Conservation (phyloP, 2,113 vertebrate species). For the Ptyas mucosa region DNA sequence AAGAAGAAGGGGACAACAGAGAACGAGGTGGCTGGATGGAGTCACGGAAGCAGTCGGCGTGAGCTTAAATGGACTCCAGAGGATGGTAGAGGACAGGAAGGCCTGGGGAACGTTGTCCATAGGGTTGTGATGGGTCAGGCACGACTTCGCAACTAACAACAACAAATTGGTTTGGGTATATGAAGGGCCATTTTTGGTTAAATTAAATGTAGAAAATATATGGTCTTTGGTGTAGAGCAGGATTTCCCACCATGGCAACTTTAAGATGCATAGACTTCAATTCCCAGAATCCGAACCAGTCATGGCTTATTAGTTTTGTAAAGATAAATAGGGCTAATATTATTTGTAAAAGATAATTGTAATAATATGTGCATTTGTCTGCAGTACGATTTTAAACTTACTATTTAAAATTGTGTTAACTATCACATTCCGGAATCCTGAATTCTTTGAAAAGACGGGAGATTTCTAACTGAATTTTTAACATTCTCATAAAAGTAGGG, state of each 20-base stretch:
- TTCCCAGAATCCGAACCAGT: too few relatives aligned
- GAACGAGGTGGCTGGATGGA: too few relatives aligned
- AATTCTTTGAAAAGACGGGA: not conserved
- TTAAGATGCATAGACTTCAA: too few relatives aligned
- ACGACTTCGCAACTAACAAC: too few relatives aligned
- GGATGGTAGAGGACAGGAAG: too few relatives aligned
- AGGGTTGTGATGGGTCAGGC: too few relatives aligned
- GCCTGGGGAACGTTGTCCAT: too few relatives aligned
- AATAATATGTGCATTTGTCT: not conserved
- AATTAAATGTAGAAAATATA: not conserved
- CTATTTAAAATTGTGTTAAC: too few relatives aligned
- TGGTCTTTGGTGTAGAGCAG: not conserved
- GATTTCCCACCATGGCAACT: too few relatives aligned
- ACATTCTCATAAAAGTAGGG: not conserved
- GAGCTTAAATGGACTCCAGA: too few relatives aligned
- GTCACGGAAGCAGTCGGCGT: too few relatives aligned
- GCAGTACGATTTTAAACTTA: not conserved
- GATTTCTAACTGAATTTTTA: not conserved
- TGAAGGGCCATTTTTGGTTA: not conserved
- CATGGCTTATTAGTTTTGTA: not conserved
- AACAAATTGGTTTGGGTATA: not conserved
- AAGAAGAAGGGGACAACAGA: too few relatives aligned
- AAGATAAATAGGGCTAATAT: not conserved
- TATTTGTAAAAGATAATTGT: not conserved
- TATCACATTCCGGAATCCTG: not conserved